Percentiles rank a stretch among this genome's conserved stretches.
Evolutionary conservation across 1,140 invertebrate genomes (phyloP).

Genomic region (Ceratina australensis): DNA sequence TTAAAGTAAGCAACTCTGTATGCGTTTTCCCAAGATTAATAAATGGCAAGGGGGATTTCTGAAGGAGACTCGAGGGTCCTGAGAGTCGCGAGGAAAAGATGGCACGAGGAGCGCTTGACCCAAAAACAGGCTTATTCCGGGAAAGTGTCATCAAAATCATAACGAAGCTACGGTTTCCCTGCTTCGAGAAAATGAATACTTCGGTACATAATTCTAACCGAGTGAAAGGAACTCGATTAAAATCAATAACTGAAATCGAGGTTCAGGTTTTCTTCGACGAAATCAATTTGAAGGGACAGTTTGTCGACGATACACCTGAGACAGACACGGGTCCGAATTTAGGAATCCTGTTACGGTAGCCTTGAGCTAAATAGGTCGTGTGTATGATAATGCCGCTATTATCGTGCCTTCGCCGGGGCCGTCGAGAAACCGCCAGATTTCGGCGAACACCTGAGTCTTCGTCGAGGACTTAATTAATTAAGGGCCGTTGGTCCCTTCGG

Average conservation of each 20-base stretch:
- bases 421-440: slow-evolving; percentile 71
- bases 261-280: not conserved
- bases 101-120: not conserved
- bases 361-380: slow-evolving; percentile 73
- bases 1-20: too few species aligned
- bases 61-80: slow-evolving; percentile 20
- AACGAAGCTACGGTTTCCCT: not conserved
- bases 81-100: slow-evolving; percentile 17
- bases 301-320: slow-evolving; percentile 60
- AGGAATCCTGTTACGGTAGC: slow-evolving; percentile 53
- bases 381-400: slow-evolving; percentile 76
- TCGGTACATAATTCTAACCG: not conserved
- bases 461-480: slow-evolving; percentile 75
- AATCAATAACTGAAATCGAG: not conserved
- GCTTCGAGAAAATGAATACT: not conserved
- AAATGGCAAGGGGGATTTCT: not conserved
- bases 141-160: slow-evolving; percentile 8
- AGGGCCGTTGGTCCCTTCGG: slow-evolving; percentile 57
- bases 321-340: slow-evolving; percentile 54
- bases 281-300: slow-evolving; percentile 12
- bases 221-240: not conserved
- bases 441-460: slow-evolving; percentile 75
- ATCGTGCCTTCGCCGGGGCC: slow-evolving; percentile 66
- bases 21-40: not conserved
- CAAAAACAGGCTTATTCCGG: slow-evolving; percentile 5